phyloP scores from a whole-genome alignment of 2,888 invertebrate species.

The Ormyrus rosae region DNA sequence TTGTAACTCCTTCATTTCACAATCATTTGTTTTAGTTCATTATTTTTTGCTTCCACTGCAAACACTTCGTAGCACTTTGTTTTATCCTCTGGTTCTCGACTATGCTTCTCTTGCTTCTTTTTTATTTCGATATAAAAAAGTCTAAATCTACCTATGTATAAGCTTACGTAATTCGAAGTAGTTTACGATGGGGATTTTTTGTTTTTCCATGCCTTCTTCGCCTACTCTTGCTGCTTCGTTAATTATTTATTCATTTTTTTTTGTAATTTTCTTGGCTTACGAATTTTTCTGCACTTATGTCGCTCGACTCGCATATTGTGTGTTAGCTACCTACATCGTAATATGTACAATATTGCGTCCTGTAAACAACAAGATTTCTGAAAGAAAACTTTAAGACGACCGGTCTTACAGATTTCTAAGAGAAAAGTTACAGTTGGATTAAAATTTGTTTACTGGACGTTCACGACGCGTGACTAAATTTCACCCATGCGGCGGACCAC shows the following conservation, averaged over 20 bases:
- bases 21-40: conserved; percentile 22
- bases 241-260: conserved; percentile 13
- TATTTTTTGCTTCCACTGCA: conserved; percentile 1
- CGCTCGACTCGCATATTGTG: conserved; percentile 26
- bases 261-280: conserved; percentile 8
- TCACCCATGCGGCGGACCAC: conserved; percentile 1
- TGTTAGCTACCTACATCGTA: neutral
- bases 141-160: conserved; percentile 65
- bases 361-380: no score
- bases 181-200: conserved; percentile 49
- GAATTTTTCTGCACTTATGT: conserved; percentile 36
- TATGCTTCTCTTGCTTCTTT: neutral
- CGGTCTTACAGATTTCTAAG: no score
- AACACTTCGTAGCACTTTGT: neutral
- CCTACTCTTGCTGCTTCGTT: conserved; percentile 17
- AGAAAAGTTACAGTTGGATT: no score
- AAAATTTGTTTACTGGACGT: neutral
- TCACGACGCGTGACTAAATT: conserved; percentile 8
- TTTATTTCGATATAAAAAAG: conserved; percentile 64
- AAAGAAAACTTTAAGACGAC: no score
- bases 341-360: conserved; percentile 2
- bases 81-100: conserved; percentile 22
- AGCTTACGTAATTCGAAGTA: conserved; percentile 67
- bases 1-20: conserved; percentile 2
- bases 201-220: conserved; percentile 33